Percentiles rank a stretch among this genome's conserved stretches.
Conservation (phyloP, 2,888 invertebrate genomes). For the Ariolimax columbianus region DNA sequence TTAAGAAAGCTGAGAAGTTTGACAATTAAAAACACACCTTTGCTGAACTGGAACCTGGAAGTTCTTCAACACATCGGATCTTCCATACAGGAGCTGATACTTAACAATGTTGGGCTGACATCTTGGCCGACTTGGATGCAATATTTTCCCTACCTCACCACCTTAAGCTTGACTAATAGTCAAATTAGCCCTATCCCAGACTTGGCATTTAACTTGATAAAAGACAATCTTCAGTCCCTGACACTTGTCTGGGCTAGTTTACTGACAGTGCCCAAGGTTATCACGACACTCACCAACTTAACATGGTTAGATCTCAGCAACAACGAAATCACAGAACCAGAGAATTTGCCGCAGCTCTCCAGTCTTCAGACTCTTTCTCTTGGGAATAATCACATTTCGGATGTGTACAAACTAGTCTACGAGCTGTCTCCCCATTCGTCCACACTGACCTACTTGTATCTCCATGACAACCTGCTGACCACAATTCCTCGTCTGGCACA, state of each 20-base stretch:
- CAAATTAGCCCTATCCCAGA: neutral
- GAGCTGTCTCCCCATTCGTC: neutral
- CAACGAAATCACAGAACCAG: neutral
- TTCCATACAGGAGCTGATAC: neutral
- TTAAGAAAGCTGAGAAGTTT: neutral
- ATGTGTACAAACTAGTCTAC: neutral
- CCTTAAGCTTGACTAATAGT: neutral
- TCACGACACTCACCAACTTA: neutral
- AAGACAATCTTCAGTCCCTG: neutral
- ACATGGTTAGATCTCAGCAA: neutral
- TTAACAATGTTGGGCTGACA: constrained; percentile 20
- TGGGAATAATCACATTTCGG: neutral
- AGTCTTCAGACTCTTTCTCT: neutral
- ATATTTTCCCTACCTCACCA: neutral
- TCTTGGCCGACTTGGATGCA: constrained; percentile 26
- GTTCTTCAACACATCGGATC: neutral
- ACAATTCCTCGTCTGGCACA: constrained; percentile 1
- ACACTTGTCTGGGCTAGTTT: neutral
- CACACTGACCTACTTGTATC: constrained; percentile 13
- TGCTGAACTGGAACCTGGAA: neutral
- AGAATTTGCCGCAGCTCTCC: neutral
- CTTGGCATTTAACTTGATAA: neutral
- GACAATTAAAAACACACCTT: neutral
- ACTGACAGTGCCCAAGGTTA: neutral
- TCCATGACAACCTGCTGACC: constrained; percentile 2